Evolutionary conservation across 2,888 invertebrate genomes (phyloP).

Genomic region (Exephanes ischioxanthus): DNA sequence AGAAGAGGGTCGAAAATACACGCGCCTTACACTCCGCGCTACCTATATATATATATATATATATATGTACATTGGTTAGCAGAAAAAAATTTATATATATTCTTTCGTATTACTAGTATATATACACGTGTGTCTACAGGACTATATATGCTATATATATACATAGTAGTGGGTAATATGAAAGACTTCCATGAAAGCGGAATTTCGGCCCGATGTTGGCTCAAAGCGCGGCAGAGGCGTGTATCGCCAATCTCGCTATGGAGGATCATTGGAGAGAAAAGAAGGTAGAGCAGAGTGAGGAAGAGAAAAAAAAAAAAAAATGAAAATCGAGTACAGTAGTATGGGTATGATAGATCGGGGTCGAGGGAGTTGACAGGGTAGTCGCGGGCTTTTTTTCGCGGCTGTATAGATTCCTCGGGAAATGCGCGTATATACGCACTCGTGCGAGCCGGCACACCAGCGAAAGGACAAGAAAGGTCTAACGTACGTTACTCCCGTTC

Average conservation of each 20-base stretch:
- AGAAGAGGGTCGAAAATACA: constrained; percentile 33
- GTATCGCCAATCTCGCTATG: constrained; percentile 77
- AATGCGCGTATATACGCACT: constrained; percentile 45
- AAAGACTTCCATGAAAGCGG: constrained; percentile 66
- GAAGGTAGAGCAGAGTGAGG: constrained; percentile 71
- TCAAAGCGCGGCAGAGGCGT: constrained; percentile 21
- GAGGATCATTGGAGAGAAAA: constrained; percentile 79
- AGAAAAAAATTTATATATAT: too few relatives aligned
- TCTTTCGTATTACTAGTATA: too few relatives aligned
- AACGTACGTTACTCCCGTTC: constrained; percentile 22
- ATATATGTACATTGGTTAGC: too few relatives aligned
- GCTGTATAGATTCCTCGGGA: constrained; percentile 27
- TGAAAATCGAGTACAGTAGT: constrained; percentile 80
- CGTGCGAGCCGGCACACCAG: constrained; percentile 24
- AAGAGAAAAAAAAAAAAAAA: constrained; percentile 78
- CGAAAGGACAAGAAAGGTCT: constrained; percentile 24
- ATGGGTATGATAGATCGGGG: constrained; percentile 83
- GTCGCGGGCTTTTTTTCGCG: constrained; percentile 65
- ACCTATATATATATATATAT: background rate
- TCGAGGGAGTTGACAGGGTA: constrained; percentile 79
- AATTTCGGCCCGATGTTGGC: constrained; percentile 51
- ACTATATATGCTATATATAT: background rate
- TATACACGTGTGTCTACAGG: too few relatives aligned
- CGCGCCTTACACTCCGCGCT: background rate
- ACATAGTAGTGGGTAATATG: constrained; percentile 20